phyloP scores from a whole-genome alignment of 2,888 invertebrate species.

The Lasioglossum zephyrum region DNA sequence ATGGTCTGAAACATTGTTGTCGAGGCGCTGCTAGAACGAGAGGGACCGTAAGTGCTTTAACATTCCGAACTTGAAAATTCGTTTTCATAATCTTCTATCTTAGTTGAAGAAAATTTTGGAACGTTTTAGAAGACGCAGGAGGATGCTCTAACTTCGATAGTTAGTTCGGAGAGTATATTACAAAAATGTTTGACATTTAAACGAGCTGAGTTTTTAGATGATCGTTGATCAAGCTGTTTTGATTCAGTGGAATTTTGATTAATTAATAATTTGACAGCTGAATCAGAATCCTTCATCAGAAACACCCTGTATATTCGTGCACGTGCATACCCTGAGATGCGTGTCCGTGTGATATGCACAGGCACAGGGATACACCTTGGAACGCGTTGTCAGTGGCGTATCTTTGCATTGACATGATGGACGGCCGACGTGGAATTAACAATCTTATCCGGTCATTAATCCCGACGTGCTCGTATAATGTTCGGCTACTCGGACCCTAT shows the following conservation, averaged over 20 bases:
- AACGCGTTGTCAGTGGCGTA: constrained; percentile 58
- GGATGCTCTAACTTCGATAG: no score
- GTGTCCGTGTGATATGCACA: constrained; percentile 31
- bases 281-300: neutral
- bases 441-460: constrained; percentile 77
- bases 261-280: neutral
- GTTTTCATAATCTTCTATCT: no score
- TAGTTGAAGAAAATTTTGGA: no score
- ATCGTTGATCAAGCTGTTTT: neutral
- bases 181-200: neutral
- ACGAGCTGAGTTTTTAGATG: neutral
- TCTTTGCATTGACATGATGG: constrained; percentile 69
- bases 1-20: neutral
- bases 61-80: no score
- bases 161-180: neutral
- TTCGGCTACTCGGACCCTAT: constrained; percentile 47
- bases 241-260: neutral
- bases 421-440: constrained; percentile 71
- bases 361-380: constrained; percentile 34
- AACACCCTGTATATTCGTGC: constrained; percentile 12
- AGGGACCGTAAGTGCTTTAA: neutral
- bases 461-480: constrained; percentile 62
- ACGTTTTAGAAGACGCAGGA: no score
- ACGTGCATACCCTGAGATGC: constrained; percentile 34
- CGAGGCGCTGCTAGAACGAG: neutral